These are phyloP conservation scores for Willowsia nigromaculata DNA, from an alignment of 2,888 invertebrate genomes.

Conservation along the genomic window DNA sequence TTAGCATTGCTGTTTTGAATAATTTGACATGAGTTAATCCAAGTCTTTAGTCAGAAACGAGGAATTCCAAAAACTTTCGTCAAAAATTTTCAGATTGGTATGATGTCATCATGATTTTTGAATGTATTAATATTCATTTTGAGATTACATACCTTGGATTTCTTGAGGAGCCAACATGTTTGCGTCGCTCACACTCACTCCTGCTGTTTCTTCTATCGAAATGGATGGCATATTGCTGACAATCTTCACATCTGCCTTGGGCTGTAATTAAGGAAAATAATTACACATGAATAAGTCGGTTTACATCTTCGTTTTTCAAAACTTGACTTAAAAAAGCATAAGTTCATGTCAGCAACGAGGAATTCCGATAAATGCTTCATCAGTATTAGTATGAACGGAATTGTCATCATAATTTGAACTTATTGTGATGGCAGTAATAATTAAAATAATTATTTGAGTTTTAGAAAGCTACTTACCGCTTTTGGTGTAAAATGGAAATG, in stretches of 20 bases:
- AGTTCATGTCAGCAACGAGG: slow-evolving; percentile 62
- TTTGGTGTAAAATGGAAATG: slow-evolving; percentile 97
- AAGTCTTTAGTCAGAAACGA: slow-evolving; percentile 69
- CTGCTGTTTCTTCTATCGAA: slow-evolving; percentile 97
- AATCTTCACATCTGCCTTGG: slow-evolving; percentile 92
- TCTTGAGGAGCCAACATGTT: slow-evolving; percentile 95
- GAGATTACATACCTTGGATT: slow-evolving; percentile 84
- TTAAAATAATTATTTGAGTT: background rate
- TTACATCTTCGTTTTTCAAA: background rate
- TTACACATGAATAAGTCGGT: slow-evolving; percentile 7
- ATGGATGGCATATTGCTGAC: slow-evolving; percentile 95
- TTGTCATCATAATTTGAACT: slow-evolving; percentile 42
- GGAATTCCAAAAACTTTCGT: slow-evolving; percentile 69
- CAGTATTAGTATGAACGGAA: slow-evolving; percentile 51
- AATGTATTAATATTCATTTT: background rate
- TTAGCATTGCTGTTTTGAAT: no score
- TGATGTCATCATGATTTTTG: slow-evolving; percentile 16
- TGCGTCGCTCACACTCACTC: slow-evolving; percentile 91
- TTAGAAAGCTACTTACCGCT: slow-evolving; percentile 82
- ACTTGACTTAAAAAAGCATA: background rate
- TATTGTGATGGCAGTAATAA: background rate
- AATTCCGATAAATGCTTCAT: slow-evolving; percentile 65
- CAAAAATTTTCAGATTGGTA: slow-evolving; percentile 21
- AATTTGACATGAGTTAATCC: background rate
- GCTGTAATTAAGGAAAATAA: slow-evolving; percentile 81